phyloP scores from a whole-genome alignment of 2,888 invertebrate species.

The Meiosimyza decipiens region DNA sequence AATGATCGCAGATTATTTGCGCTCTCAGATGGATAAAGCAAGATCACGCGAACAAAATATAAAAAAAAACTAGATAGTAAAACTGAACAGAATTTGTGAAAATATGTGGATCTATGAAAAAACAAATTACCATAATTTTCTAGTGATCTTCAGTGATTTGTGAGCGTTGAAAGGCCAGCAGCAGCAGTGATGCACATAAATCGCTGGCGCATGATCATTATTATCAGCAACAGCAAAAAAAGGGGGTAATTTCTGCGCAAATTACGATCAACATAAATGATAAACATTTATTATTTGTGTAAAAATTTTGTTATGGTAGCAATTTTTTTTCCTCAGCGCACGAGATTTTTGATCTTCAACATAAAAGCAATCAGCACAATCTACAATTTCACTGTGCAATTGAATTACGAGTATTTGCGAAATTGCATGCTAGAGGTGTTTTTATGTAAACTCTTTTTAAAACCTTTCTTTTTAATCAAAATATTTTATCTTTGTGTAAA shows the following conservation, averaged over 20 bases:
- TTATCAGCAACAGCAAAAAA: conserved; percentile 5
- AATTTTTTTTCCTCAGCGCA: background rate
- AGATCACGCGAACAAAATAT: background rate
- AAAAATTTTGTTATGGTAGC: too few species aligned
- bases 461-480: too few species aligned
- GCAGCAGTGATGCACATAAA: background rate
- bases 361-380: background rate
- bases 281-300: conserved; percentile 4
- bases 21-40: background rate
- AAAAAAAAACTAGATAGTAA: background rate
- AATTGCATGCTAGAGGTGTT: conserved; percentile 10
- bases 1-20: conserved; percentile 22
- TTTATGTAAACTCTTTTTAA: too few species aligned
- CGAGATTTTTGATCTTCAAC: background rate
- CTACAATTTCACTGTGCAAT: too few species aligned
- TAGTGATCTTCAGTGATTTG: conserved; percentile 11
- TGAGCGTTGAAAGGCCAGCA: background rate
- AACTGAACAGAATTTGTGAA: background rate
- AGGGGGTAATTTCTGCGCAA: conserved; percentile 13
- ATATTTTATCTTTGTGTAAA: too few species aligned
- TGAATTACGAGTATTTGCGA: conserved; percentile 5
- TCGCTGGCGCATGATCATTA: background rate
- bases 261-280: conserved; percentile 27
- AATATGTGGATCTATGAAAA: background rate
- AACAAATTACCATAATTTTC: background rate